Base-by-base conservation (phyloP, 2,797 vertebrate species). In the Xiphorhynchus erythropygius region DNA sequence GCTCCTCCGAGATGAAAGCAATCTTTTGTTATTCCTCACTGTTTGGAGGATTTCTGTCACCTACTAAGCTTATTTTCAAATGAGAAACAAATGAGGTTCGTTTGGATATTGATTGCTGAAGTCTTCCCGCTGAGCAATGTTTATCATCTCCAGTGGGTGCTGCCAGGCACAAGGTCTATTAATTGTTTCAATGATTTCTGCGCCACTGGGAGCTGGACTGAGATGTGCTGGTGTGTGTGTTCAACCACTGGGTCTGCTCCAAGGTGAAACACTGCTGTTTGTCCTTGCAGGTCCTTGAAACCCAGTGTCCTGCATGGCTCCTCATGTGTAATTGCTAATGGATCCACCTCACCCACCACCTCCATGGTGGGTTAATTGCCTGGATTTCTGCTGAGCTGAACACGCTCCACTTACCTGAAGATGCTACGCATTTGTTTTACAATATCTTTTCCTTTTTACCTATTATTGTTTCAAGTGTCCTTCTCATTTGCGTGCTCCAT, bases 351-450 rank as follows among this genome's bases (percentile, higher is more conserved):
- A 1, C 44, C 33, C 53, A 75, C 60, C 71, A 62, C 57, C 89
- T 83, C 85, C 69, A 46, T 13, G 49, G 68, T 49, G 84, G 49
- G 53, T 35, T 89, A 81, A 81, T 78, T 60, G 10, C 32, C n/a
- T 50, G 81, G 28, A 68, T 57, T 92, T 96, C 89, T 85, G 92
- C 86, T 87, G 90, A 93, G 64, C 71, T 57, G 79, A 87, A 88
- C 32, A 10, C 0, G 0, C 52, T 28, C 32, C 52, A 14, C 85
- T 89, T 56, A 62, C 91, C 75, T 71, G 68, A 53, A 90, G 81
- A 57, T 22, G 49, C 23, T 35, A 17, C 0, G 0, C 44, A 41
- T 85, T 76, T 70, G 55, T 79, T n/a, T 13, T 56, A 24, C 33
- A n/a, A 59, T 53, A 50, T 11, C 33, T 15, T 73, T 82, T 55